phyloP scores from a whole-genome alignment of 2,888 invertebrate species.

The Pseudococcus jackbeardsleyi region DNA sequence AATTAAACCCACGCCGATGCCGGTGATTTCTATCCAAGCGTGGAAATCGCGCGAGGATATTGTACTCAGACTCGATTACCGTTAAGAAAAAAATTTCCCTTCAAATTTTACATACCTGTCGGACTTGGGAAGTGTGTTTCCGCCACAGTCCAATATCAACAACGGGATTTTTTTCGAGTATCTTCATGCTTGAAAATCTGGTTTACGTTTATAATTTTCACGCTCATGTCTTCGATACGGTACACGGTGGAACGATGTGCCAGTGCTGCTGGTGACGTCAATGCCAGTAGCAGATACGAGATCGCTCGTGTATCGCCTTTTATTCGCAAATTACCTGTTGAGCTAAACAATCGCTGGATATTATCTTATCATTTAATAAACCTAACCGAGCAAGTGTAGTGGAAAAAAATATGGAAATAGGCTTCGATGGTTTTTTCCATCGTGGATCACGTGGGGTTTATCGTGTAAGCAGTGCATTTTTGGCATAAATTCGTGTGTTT shows the following conservation, averaged over 20 bases:
- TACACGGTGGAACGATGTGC: not conserved
- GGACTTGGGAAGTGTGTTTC: not conserved
- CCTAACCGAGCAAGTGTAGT: too few relatives aligned
- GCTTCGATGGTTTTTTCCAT: too few relatives aligned
- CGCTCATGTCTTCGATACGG: conserved; percentile 37
- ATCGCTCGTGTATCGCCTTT: not conserved
- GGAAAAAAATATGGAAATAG: too few relatives aligned
- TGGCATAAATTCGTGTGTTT: too few relatives aligned
- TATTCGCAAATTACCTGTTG: too few relatives aligned
- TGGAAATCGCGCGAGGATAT: not conserved
- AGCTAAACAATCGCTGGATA: too few relatives aligned
- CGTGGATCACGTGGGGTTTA: too few relatives aligned
- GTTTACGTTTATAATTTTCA: conserved; percentile 19
- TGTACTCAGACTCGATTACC: not conserved
- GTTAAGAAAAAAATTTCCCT: not conserved
- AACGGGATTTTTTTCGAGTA: conserved; percentile 9
- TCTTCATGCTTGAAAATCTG: conserved; percentile 2
- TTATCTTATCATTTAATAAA: too few relatives aligned
- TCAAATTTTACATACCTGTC: not conserved
- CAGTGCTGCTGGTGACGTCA: not conserved
- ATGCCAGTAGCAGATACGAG: not conserved
- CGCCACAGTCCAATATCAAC: not conserved
- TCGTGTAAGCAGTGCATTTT: too few relatives aligned
- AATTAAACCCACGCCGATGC: not conserved
- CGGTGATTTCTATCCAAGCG: not conserved